Evolutionary conservation across 2,113 vertebrate species (phyloP), one percentile per base, ranked within the genome.

Genomic region (Aepyceros melampus): DNA sequence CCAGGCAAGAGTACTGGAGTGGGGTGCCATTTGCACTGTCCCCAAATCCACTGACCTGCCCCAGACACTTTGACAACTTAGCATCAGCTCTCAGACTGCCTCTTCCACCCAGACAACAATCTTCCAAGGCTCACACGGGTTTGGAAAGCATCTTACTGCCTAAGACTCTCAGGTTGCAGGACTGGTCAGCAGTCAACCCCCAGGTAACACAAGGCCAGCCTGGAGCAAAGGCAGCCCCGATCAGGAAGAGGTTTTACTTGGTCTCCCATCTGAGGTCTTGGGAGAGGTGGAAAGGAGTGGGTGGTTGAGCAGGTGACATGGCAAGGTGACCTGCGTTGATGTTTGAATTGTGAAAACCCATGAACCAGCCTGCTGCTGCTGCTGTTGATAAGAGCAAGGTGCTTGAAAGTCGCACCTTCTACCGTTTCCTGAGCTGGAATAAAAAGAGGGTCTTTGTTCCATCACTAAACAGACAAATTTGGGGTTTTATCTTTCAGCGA

Each of bases 401-500:
- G 25, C 76, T 43, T 27, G 16, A 21, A 53, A 58, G 25, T 9
- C 0, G 2, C 21, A 15, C 27, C 21, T 67, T 84, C n/a, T 29
- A 27, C n/a, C 19, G 0, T 11, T 60, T 82, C 79, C 85, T 78
- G 76, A 27, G 21, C 25, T 49, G 33, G 45, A 43, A 51, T 49
- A 53, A 45, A 79, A 97, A 78, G 12, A 79, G 71, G 49, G 31
- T 55, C 55, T 89, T 88, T 86, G 47, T 90, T 64, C 67, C 62
- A 19, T 49, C 19, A 53, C 4, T 16, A 87, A 62, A 36, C 25
- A 36, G 83, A 88, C 5, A 27, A 2, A 62, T 29, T n/a, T 36
- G 56, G 53, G 17, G 11, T 51, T 58, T 90, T 49, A 58, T 27
- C 76, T n/a, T 60, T 60, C 11, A 67, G 85, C 17, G 79, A 58